These are phyloP conservation scores for Amblyornis subalaris DNA, from an alignment of 2,113 vertebrate species.

Conservation along the genomic window DNA sequence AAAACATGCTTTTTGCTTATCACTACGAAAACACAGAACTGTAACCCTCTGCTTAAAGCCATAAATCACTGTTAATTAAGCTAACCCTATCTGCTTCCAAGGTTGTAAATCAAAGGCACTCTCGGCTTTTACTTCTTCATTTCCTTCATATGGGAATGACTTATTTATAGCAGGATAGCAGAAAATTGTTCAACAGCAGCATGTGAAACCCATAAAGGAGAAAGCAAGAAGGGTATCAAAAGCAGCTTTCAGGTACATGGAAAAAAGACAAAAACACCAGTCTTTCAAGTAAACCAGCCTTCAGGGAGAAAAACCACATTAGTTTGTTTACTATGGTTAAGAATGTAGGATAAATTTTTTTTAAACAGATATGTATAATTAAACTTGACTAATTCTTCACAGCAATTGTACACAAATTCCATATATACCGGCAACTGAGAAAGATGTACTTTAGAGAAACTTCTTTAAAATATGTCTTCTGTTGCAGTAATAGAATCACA, in stretches of 20 bases:
- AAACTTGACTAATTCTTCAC: neutral
- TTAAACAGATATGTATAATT: neutral
- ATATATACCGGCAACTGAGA: neutral
- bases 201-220: neutral
- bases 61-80: too few species aligned
- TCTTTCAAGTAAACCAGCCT: neutral
- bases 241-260: neutral
- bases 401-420: neutral
- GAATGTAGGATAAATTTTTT: neutral
- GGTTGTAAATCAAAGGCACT: too few species aligned
- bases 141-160: too few species aligned
- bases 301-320: neutral
- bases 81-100: too few species aligned
- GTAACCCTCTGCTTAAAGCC: too few species aligned
- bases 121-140: too few species aligned
- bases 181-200: neutral
- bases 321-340: neutral
- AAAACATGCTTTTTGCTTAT: too few species aligned
- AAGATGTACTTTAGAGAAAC: neutral
- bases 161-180: neutral
- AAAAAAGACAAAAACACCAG: neutral
- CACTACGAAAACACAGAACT: too few species aligned
- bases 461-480: neutral
- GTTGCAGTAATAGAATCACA: neutral
- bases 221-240: neutral